These are phyloP conservation scores for Patella caerulea DNA, from an alignment of 2,888 invertebrate genomes.

Conservation along the genomic window DNA sequence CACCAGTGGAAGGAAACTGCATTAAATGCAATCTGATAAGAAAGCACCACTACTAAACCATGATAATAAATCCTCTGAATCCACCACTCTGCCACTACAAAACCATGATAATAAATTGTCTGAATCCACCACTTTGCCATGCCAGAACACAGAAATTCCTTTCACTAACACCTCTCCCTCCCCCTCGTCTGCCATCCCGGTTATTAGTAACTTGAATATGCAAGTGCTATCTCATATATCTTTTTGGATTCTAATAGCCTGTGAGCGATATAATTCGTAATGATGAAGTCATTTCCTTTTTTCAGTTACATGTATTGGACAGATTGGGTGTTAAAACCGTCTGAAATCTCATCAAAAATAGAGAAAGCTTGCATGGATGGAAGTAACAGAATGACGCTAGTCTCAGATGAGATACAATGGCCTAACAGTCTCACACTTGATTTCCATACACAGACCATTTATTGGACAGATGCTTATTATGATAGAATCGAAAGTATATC, in stretches of 20 bases:
- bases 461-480: slow-evolving; percentile 54
- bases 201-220: not conserved
- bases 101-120: too few species aligned
- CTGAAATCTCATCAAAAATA: slow-evolving; percentile 82
- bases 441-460: slow-evolving; percentile 33
- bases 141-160: too few species aligned
- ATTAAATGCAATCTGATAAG: too few species aligned
- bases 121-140: too few species aligned
- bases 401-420: slow-evolving; percentile 77
- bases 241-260: too few species aligned
- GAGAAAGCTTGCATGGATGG: slow-evolving; percentile 97
- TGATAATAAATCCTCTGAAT: too few species aligned
- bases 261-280: too few species aligned
- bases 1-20: too few species aligned
- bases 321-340: slow-evolving; percentile 83
- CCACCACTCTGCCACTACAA: too few species aligned
- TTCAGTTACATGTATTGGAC: slow-evolving; percentile 87
- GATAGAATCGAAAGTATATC: slow-evolving; percentile 46
- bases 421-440: slow-evolving; percentile 83
- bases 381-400: slow-evolving; percentile 80
- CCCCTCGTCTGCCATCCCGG: not conserved
- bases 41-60: too few species aligned
- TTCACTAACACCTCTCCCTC: not conserved
- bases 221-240: too few species aligned
- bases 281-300: slow-evolving; percentile 8